Evolutionary conservation across 2,113 vertebrate species (phyloP).

Genomic region (Amia ocellicauda): DNA sequence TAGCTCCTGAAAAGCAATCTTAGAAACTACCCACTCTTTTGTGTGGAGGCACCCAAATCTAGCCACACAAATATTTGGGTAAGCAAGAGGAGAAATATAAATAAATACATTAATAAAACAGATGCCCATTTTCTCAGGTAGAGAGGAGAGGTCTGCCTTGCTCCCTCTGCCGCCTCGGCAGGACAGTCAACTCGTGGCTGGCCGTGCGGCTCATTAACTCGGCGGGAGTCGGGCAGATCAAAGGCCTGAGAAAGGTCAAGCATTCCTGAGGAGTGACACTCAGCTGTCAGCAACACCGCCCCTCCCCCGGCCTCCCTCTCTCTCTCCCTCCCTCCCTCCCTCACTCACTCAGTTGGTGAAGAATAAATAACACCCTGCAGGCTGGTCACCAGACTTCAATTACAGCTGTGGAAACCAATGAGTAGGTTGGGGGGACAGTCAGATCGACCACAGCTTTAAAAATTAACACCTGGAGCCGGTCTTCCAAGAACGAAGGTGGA

Average conservation of each 20-base stretch:
- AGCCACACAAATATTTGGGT: too few relatives aligned
- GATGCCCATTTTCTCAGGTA: background rate
- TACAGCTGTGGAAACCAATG: background rate
- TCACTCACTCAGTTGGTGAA: background rate
- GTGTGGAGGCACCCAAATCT: too few relatives aligned
- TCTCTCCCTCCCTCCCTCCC: constrained; percentile 26
- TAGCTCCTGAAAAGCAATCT: too few relatives aligned
- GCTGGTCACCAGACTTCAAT: constrained; percentile 5
- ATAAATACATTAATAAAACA: too few relatives aligned
- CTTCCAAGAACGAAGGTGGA: too few relatives aligned
- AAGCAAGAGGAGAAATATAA: too few relatives aligned
- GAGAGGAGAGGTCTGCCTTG: constrained; percentile 46
- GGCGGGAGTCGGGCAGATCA: constrained; percentile 72
- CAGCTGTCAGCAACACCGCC: constrained; percentile 54
- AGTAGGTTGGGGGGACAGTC: background rate
- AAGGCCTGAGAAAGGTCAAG: constrained; percentile 73
- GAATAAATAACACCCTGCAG: constrained; percentile 5
- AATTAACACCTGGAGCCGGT: background rate
- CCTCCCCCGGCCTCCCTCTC: constrained; percentile 31
- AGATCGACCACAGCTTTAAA: background rate
- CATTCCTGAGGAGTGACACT: constrained; percentile 68
- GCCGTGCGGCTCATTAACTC: constrained; percentile 66
- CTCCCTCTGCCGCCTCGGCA: constrained; percentile 46
- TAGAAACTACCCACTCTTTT: too few relatives aligned
- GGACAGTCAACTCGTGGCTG: constrained; percentile 64